Evolutionary conservation across 2,797 vertebrate species (phyloP).

Genomic region (Platalea minor): DNA sequence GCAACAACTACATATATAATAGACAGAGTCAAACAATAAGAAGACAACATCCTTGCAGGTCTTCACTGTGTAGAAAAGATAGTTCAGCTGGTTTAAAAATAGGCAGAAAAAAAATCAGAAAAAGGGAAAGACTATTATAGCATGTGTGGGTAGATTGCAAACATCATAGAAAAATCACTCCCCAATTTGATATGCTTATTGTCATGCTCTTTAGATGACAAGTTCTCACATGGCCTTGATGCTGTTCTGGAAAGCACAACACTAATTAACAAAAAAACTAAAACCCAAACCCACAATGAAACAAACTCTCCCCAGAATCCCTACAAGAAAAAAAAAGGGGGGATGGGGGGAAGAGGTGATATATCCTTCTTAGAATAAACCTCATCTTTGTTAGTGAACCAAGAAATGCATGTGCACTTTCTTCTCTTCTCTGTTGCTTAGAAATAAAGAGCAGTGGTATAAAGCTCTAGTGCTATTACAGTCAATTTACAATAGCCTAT

Average conservation of each 20-base stretch:
- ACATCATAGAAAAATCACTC: neutral
- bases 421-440: neutral
- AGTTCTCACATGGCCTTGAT: neutral
- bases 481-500: neutral
- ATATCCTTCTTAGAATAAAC: neutral
- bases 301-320: neutral
- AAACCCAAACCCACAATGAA: neutral
- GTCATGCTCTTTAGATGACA: neutral
- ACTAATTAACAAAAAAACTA: neutral
- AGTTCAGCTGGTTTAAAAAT: neutral
- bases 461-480: neutral
- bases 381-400: neutral
- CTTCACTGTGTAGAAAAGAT: neutral
- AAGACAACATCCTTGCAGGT: neutral
- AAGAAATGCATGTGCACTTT: neutral
- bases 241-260: neutral
- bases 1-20: neutral
- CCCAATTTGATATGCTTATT: neutral
- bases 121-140: neutral
- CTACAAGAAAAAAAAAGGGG: neutral
- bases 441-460: neutral
- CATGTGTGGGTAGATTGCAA: slow-evolving; percentile 3
- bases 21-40: neutral
- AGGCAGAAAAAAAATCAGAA: neutral
- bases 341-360: neutral